Conservation (phyloP, 2,113 vertebrate genomes). For the Rhipidura dahli region DNA sequence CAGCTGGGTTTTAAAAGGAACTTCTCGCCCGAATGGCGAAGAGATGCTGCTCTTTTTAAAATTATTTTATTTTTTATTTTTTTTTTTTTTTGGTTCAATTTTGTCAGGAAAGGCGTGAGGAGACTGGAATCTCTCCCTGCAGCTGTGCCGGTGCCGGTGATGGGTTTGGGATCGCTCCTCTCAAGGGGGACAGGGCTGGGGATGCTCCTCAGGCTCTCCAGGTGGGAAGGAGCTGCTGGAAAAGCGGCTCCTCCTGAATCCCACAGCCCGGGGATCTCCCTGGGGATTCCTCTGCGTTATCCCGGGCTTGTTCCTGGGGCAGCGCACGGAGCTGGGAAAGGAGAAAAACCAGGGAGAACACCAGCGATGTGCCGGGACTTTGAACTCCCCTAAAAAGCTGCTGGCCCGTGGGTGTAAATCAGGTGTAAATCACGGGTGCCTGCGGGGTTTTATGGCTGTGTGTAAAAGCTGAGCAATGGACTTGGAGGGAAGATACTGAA, state of each 20-base stretch:
- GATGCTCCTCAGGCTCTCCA: too few relatives aligned
- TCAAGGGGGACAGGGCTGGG: background rate
- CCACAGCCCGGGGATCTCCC: background rate
- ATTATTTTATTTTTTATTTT: too few relatives aligned
- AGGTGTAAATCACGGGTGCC: rapidly evolving
- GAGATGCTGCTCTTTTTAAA: background rate
- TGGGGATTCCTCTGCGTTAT: background rate
- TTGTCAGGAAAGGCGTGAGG: background rate
- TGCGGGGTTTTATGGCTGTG: background rate
- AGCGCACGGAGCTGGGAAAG: background rate
- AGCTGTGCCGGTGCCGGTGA: rapidly evolving
- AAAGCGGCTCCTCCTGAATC: background rate
- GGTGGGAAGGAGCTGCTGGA: background rate
- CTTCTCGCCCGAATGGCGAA: background rate
- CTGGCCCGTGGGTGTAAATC: background rate
- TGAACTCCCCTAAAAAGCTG: background rate
- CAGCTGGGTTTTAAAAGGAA: background rate
- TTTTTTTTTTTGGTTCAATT: background rate
- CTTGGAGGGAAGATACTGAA: background rate
- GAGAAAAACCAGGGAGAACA: background rate
- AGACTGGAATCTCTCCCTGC: background rate
- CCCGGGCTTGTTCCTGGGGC: background rate
- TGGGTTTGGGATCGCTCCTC: background rate
- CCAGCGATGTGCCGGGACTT: rapidly evolving
- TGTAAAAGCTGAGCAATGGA: background rate